Conservation (phyloP, 2,797 vertebrate species). For the Peromyscus aztecus region DNA sequence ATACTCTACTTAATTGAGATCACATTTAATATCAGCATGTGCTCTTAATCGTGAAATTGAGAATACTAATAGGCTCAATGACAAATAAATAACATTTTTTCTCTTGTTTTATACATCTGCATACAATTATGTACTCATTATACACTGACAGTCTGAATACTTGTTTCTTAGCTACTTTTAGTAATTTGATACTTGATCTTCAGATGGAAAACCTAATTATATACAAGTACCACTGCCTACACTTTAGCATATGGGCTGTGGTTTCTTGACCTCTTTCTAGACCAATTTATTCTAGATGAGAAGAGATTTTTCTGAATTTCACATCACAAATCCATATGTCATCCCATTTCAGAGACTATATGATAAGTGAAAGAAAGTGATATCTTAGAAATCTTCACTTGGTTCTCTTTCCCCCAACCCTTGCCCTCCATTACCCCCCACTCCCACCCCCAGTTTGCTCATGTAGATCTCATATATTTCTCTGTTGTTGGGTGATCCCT, state of each 20-base stretch:
- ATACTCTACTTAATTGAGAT: not conserved
- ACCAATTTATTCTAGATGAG: not conserved
- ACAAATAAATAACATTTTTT: not conserved
- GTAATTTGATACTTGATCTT: not conserved
- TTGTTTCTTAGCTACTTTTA: not conserved
- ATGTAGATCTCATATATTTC: no score
- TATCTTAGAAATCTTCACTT: not conserved
- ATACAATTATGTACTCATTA: not conserved
- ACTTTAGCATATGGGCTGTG: not conserved
- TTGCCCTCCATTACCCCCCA: no score
- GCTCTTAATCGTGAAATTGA: not conserved
- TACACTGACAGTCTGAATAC: not conserved
- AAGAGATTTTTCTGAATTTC: not conserved
- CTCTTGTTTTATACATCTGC: not conserved
- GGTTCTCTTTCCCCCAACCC: no score
- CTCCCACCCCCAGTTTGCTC: no score
- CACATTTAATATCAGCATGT: not conserved
- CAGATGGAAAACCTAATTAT: not conserved
- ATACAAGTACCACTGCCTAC: rapidly evolving
- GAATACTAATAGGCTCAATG: not conserved
- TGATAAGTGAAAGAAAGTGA: not conserved
- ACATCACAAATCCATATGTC: not conserved
- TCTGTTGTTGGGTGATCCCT: no score
- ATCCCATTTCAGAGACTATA: not conserved
- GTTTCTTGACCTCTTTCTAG: not conserved